phyloP scores from a whole-genome alignment of 2,888 invertebrate genomes.

The Agriopis marginaria region DNA sequence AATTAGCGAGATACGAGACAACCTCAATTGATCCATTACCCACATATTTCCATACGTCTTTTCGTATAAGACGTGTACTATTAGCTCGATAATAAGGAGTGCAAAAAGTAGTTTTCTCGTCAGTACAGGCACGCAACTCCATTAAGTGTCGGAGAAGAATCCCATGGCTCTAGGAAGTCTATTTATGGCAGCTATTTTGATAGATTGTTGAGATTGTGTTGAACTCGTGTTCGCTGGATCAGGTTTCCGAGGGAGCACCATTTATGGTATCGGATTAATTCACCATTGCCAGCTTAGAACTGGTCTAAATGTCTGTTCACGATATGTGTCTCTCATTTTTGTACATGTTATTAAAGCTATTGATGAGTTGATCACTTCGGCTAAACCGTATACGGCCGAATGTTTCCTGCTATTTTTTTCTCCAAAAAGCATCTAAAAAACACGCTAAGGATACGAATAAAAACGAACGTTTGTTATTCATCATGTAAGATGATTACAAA shows the following conservation, averaged over 20 bases:
- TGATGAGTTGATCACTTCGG: slow-evolving; percentile 20
- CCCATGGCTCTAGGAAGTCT: slow-evolving; percentile 77
- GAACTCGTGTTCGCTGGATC: slow-evolving; percentile 74
- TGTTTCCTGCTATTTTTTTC: slow-evolving; percentile 20
- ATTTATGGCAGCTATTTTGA: slow-evolving; percentile 80
- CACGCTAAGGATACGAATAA: neutral
- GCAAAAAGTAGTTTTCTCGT: slow-evolving; percentile 43
- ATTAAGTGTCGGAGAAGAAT: slow-evolving; percentile 58
- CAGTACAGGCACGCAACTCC: slow-evolving; percentile 42
- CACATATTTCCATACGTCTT: slow-evolving; percentile 26
- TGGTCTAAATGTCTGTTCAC: slow-evolving; percentile 42
- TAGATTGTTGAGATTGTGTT: slow-evolving; percentile 66
- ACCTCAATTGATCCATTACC: slow-evolving; percentile 39
- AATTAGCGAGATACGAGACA: slow-evolving; percentile 56
- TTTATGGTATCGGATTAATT: slow-evolving; percentile 81
- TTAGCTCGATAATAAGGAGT: slow-evolving; percentile 33
- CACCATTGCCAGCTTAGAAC: slow-evolving; percentile 65
- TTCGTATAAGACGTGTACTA: slow-evolving; percentile 35
- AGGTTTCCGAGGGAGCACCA: slow-evolving; percentile 76
- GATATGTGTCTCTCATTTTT: slow-evolving; percentile 25
- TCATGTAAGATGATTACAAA: slow-evolving; percentile 20
- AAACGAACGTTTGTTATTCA: slow-evolving; percentile 2
- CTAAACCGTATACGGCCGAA: slow-evolving; percentile 15
- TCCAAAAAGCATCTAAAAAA: neutral
- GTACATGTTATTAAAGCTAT: slow-evolving; percentile 25